Evolutionary conservation across 2,888 invertebrate genomes (phyloP), one percentile per base, ranked within the genome.

Genomic region (Tetanocera ferruginea): DNA sequence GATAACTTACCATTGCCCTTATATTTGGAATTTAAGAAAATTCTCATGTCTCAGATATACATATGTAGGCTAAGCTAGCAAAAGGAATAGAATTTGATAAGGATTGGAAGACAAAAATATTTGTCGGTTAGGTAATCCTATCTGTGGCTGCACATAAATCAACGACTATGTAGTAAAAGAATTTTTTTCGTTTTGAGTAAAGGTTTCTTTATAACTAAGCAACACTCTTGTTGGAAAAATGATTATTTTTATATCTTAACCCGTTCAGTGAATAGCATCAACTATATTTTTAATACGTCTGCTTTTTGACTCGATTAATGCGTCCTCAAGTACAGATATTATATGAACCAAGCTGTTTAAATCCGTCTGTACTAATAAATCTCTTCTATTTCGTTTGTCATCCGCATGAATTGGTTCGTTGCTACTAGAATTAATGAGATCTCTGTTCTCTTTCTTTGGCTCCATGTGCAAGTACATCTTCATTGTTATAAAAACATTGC

Each of bases 271-370:
- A 78, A 89, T 87, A 31, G 87, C 88, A 67, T 85, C 85, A 11
- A 89, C 84, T 70, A 90, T 88, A 80, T 90, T 89, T 11, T 87
- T 84, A 34, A 88, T 86, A 28, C 90, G 88, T 49, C 92, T 90
- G 66, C 92, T 92, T 81, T 91, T 92, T 2, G 93, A 91, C 86
- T 94, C 93, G 66, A 90, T 87, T 64, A 94, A 86, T 9, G 94
- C 94, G 78, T 91, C 91, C 83, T 94, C 94, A 70, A 94, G 86
- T 6, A 91, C 91, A 86, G 92, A 91, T 23, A 93, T 92, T 81
- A 94, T 89, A 83, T 94, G 92, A 17, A 92, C 81, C 69, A 94
- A 89, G 85, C 93, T 93, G 66, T 91, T 91, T 3, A 93, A 91
- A 87, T 94, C 93, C 3, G 93, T 92, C 85, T 92, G 91, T 19